Conservation (phyloP, 2,888 invertebrate genomes). For the Pyralis farinalis region DNA sequence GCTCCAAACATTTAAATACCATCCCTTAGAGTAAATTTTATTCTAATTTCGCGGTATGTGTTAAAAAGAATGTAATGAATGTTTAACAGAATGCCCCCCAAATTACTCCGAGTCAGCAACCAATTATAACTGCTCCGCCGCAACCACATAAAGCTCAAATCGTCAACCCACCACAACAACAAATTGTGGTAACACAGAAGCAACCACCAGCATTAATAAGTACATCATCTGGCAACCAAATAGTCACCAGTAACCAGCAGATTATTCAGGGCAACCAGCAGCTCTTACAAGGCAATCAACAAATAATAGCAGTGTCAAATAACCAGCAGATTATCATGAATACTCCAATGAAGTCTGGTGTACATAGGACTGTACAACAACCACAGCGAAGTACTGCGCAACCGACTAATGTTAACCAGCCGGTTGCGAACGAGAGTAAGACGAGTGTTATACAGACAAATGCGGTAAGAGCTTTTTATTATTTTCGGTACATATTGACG, state of each 20-base stretch:
- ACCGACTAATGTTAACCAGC: constrained; percentile 18
- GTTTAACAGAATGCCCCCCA: constrained; percentile 59
- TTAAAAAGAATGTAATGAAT: not conserved
- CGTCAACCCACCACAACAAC: constrained; percentile 55
- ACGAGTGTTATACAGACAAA: constrained; percentile 45
- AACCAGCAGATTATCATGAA: constrained; percentile 70
- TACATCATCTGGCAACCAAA: constrained; percentile 47
- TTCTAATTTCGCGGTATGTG: no score
- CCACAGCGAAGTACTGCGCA: constrained; percentile 41
- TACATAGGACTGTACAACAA: constrained; percentile 54
- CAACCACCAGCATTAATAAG: constrained; percentile 62
- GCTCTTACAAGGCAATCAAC: constrained; percentile 52
- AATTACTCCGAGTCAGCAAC: constrained; percentile 71
- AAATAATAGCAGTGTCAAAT: constrained; percentile 62
- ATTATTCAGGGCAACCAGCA: constrained; percentile 42
- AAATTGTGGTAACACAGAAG: constrained; percentile 66
- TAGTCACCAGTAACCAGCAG: constrained; percentile 34
- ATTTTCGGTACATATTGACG: not conserved
- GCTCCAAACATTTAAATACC: no score
- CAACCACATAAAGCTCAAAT: constrained; percentile 79
- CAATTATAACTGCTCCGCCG: constrained; percentile 70
- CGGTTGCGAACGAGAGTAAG: constrained; percentile 40
- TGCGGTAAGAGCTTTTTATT: constrained; percentile 34
- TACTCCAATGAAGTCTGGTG: constrained; percentile 50
- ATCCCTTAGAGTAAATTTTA: no score